Evolutionary conservation across 2,888 invertebrate species (phyloP), one percentile per base, ranked within the genome.

Genomic region (Neoascia interrupta): DNA sequence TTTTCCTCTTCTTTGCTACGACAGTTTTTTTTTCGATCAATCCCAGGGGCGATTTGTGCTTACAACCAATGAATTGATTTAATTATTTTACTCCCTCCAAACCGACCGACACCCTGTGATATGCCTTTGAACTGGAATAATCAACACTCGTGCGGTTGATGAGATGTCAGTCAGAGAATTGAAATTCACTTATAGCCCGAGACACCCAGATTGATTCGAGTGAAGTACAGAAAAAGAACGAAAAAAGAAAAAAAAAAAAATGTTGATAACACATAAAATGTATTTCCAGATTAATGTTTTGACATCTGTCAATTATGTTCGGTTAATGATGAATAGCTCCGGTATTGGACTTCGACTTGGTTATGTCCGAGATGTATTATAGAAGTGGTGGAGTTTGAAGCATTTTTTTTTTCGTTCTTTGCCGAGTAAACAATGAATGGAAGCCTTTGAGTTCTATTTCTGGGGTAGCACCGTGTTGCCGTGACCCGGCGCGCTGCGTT

Each of bases 41-140:
- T 58, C 63, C 45, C 54, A 53, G 39, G 5, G 75, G 75, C 70
- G 63, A 70, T 63, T 70, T 53, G 31, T 69, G 43, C 43, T 58
- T 69, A 45, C n/a, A n/a, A n/a, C 43, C 69, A 58, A 58, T 75
- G 69, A 75, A 75, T 75, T 75, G 75, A 69, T 76, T 76, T 70
- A 70, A 76, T 70, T 76, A 76, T 76, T 58, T 53, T 26, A 58
- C 63, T 63, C 39, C 31, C n/a, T 37, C 43, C 36, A 15, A 5
- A 6, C 2, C 10, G 11, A 23, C 0, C n/a, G 15, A 4, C 2
- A 26, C 8, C n/a, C 23, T 28, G 10, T n/a, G 13, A 43, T 56
- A 21, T 56, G 69, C 51, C 51, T 58, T 70, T 69, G 69, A 73
- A 43, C 45, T 66, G 23, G 63, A 66, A 72, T 70, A 70, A 76